These are phyloP conservation scores for Ochotona curzoniae DNA, from an alignment of 2,113 vertebrate genomes.

Conservation along the genomic window DNA sequence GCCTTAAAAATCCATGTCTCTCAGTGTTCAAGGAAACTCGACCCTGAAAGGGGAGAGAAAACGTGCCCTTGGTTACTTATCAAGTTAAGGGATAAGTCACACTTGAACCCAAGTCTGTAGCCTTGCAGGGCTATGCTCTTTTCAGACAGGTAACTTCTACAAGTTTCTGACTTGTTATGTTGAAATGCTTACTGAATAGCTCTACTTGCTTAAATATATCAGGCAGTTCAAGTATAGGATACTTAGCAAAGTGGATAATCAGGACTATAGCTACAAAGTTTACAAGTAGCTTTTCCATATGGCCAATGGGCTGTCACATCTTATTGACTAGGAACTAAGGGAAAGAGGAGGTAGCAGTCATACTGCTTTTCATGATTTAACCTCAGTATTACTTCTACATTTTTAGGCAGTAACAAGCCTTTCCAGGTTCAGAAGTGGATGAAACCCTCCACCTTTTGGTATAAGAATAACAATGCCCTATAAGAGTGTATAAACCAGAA, in stretches of 20 bases:
- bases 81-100: not conserved
- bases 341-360: not conserved
- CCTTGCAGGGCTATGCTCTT: not conserved
- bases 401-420: not conserved
- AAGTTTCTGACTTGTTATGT: not conserved
- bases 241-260: not conserved
- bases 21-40: not conserved
- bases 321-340: not conserved
- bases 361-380: not conserved
- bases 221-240: not conserved
- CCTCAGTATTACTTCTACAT: not conserved
- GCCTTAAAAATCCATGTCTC: not conserved
- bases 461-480: not conserved
- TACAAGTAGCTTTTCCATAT: not conserved
- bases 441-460: not conserved
- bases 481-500: not conserved
- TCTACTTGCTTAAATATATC: not conserved
- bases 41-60: not conserved
- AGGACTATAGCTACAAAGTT: not conserved
- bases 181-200: not conserved
- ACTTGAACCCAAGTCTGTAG: not conserved
- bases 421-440: not conserved
- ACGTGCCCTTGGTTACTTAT: not conserved
- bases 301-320: not conserved
- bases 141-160: not conserved